These are phyloP conservation scores for Amphilophus citrinellus DNA, from an alignment of 2,113 vertebrate species.

Conservation along the genomic window DNA sequence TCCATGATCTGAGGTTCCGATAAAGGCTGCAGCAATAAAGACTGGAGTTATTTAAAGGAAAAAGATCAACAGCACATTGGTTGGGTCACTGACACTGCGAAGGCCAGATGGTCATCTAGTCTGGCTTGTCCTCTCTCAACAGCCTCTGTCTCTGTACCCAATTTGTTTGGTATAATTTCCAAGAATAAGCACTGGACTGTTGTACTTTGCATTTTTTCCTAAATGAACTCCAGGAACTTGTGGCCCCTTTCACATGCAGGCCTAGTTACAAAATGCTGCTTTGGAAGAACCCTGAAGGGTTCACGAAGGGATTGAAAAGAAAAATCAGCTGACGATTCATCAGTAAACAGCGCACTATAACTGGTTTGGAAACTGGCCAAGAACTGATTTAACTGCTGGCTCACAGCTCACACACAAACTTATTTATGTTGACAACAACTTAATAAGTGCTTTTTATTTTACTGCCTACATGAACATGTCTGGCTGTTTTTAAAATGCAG, in stretches of 20 bases:
- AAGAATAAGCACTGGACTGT: conserved; percentile 14
- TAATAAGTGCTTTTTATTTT: conserved; percentile 12
- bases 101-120: conserved; percentile 50
- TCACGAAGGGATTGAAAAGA: background rate
- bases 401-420: background rate
- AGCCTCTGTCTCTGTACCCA: conserved; percentile 14
- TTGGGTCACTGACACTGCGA: conserved; percentile 32
- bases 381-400: background rate
- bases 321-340: background rate
- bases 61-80: conserved; percentile 23
- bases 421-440: conserved; percentile 2
- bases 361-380: background rate
- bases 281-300: background rate
- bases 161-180: conserved; percentile 23
- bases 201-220: conserved; percentile 15
- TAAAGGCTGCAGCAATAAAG: conserved; percentile 6
- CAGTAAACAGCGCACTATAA: background rate
- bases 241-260: conserved; percentile 12
- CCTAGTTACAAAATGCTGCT: background rate
- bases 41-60: conserved; percentile 42
- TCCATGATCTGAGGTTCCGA: conserved; percentile 36
- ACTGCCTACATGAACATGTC: background rate
- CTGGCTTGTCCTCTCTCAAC: conserved; percentile 22
- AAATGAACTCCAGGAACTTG: background rate
- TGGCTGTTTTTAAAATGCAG: background rate